phyloP scores from a whole-genome alignment of 2,888 invertebrate genomes.

The Apotomis turbidana region DNA sequence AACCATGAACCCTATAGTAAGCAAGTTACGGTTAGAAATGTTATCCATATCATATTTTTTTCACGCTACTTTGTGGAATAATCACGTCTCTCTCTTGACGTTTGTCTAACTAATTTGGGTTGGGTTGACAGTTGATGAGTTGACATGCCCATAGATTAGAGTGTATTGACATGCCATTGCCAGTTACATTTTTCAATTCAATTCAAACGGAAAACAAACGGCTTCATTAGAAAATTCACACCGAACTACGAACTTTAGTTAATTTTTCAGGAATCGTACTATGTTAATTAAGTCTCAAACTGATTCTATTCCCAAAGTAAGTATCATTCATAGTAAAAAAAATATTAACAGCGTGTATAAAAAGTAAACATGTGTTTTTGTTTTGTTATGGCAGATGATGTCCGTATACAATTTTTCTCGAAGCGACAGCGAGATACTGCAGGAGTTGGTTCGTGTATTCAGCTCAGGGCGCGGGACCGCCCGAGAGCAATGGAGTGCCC shows the following conservation, averaged over 20 bases:
- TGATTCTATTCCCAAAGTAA: conserved; percentile 17
- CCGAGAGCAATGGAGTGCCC: conserved; percentile 73
- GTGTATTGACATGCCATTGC: too few relatives aligned
- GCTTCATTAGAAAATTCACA: not conserved
- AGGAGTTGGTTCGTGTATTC: conserved; percentile 68
- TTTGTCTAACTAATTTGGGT: too few relatives aligned
- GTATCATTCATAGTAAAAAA: not conserved
- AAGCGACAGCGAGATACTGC: conserved; percentile 69
- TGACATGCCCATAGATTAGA: too few relatives aligned
- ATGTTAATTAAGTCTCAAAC: conserved; percentile 20
- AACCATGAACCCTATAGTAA: too few relatives aligned
- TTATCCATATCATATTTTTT: too few relatives aligned
- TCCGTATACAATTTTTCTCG: conserved; percentile 72
- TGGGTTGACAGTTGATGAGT: not conserved
- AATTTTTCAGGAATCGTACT: not conserved
- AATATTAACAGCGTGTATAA: not conserved
- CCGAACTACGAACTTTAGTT: not conserved
- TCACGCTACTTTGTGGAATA: too few relatives aligned
- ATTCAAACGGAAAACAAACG: conserved; percentile 29
- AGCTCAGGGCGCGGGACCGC: conserved; percentile 68
- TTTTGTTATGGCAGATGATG: conserved; percentile 62
- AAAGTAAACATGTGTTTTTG: not conserved
- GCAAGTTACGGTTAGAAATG: too few relatives aligned
- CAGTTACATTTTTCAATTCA: conserved; percentile 31
- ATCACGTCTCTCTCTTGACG: too few relatives aligned